These are phyloP conservation scores for Plagodis pulveraria DNA, from an alignment of 2,888 invertebrate species.

Conservation along the genomic window DNA sequence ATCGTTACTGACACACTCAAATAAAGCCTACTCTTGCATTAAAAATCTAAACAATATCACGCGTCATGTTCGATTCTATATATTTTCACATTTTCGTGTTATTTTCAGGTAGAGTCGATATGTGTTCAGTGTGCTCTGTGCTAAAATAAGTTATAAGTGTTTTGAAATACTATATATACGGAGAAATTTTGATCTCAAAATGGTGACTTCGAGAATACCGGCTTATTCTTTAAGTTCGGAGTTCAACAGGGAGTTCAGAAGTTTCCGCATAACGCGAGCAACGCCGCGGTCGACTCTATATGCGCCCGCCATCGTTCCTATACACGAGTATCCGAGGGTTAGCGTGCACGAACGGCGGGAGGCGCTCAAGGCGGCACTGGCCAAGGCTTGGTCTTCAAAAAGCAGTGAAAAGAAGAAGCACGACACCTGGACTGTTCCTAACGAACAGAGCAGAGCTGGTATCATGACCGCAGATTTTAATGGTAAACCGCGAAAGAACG, in stretches of 20 bases:
- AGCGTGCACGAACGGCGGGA: slow-evolving; percentile 83
- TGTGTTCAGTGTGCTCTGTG: slow-evolving; percentile 80
- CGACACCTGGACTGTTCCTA: slow-evolving; percentile 76
- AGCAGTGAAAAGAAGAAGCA: slow-evolving; percentile 76
- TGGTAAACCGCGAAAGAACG: slow-evolving; percentile 62
- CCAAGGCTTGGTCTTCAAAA: slow-evolving; percentile 80
- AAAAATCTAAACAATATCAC: slow-evolving; percentile 6
- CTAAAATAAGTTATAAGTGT: slow-evolving; percentile 68
- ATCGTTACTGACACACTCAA: slow-evolving; percentile 33
- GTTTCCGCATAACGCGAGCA: slow-evolving; percentile 82
- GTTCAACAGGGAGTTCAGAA: slow-evolving; percentile 85
- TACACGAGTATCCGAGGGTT: slow-evolving; percentile 86
- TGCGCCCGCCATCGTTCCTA: slow-evolving; percentile 83
- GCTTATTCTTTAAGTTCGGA: slow-evolving; percentile 87
- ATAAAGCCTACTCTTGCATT: slow-evolving; percentile 29
- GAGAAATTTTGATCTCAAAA: slow-evolving; percentile 84
- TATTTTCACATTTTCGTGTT: slow-evolving; percentile 46
- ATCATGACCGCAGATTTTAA: slow-evolving; percentile 70
- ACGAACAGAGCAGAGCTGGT: slow-evolving; percentile 68
- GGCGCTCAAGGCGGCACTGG: slow-evolving; percentile 80
- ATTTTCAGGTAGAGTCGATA: slow-evolving; percentile 77
- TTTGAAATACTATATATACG: slow-evolving; percentile 54
- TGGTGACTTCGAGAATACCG: slow-evolving; percentile 87
- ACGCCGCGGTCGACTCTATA: slow-evolving; percentile 80
- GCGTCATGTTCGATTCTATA: slow-evolving; percentile 53